Conservation (phyloP, 2,797 vertebrate species). For the Oceanodroma leucorhoa region DNA sequence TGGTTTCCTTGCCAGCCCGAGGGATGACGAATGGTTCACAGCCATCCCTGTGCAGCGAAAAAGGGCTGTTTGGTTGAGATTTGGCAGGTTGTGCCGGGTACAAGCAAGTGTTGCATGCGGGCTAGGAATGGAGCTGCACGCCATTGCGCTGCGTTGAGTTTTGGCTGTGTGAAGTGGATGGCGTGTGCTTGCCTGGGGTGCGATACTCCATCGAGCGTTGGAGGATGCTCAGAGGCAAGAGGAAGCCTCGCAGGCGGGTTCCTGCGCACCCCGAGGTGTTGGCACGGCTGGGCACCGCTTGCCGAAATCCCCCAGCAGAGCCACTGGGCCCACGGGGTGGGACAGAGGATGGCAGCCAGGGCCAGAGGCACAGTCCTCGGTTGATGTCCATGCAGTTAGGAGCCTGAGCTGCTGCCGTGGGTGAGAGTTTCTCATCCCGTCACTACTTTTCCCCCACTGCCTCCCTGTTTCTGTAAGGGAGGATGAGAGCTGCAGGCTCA, state of each 20-base stretch:
- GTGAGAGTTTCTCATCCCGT: not conserved
- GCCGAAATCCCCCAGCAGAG: not conserved
- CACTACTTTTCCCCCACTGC: not conserved
- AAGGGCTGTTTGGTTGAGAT: not conserved
- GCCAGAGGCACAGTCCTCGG: not conserved
- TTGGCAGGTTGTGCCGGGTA: not conserved
- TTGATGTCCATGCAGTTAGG: not conserved
- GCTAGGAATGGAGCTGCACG: rapidly evolving
- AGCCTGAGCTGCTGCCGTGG: rapidly evolving
- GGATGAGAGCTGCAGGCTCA: not conserved
- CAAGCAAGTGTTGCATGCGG: not conserved
- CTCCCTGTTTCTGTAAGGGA: not conserved
- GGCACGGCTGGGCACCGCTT: rapidly evolving
- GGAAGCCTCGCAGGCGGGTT: not conserved
- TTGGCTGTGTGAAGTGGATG: not conserved
- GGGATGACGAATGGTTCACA: conserved; percentile 57
- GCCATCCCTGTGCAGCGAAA: not conserved
- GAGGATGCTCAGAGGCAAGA: not conserved
- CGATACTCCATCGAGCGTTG: not conserved
- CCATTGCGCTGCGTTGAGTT: not conserved
- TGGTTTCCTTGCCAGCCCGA: conserved; percentile 55
- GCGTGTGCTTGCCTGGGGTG: rapidly evolving
- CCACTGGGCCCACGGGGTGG: rapidly evolving
- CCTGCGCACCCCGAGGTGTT: not conserved
- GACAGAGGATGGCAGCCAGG: not conserved